Percentiles rank a stretch among this genome's conserved stretches.
These are phyloP conservation scores for Daboia siamensis DNA, from an alignment of 2,113 vertebrate species.

Conservation along the genomic window DNA sequence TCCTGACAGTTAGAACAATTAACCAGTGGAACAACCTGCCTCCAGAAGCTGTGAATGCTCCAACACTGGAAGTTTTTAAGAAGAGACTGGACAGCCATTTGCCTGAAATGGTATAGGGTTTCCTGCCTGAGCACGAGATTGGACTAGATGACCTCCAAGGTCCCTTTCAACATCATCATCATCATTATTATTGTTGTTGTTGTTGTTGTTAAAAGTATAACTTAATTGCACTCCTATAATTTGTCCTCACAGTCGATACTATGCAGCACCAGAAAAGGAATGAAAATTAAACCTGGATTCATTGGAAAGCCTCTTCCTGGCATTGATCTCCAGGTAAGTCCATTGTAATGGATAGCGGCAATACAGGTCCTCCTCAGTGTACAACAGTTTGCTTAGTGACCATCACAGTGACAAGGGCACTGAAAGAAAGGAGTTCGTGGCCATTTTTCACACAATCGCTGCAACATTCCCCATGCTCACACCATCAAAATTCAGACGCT, in stretches of 20 bases:
- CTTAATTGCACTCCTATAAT: background rate
- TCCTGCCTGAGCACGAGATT: too few relatives aligned
- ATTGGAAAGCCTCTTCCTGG: conserved; percentile 63
- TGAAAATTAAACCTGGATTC: conserved; percentile 65
- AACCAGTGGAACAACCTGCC: too few relatives aligned
- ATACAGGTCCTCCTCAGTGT: background rate
- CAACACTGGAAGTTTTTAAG: too few relatives aligned
- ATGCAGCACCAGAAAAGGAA: conserved; percentile 50
- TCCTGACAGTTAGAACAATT: too few relatives aligned
- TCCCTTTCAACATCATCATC: too few relatives aligned
- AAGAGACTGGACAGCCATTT: too few relatives aligned
- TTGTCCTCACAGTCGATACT: conserved; percentile 52
- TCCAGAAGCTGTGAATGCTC: too few relatives aligned
- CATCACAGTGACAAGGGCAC: background rate
- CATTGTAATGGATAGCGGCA: background rate
- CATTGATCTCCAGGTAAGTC: conserved; percentile 60
- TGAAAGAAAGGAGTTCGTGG: background rate
- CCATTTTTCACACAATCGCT: background rate
- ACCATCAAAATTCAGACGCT: background rate
- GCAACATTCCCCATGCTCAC: background rate
- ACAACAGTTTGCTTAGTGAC: background rate
- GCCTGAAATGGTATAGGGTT: too few relatives aligned
- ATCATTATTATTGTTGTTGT: too few relatives aligned
- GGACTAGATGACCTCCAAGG: too few relatives aligned
- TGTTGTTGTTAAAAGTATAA: background rate